Conservation (phyloP, 2,797 vertebrate genomes). For the Chanos chanos region DNA sequence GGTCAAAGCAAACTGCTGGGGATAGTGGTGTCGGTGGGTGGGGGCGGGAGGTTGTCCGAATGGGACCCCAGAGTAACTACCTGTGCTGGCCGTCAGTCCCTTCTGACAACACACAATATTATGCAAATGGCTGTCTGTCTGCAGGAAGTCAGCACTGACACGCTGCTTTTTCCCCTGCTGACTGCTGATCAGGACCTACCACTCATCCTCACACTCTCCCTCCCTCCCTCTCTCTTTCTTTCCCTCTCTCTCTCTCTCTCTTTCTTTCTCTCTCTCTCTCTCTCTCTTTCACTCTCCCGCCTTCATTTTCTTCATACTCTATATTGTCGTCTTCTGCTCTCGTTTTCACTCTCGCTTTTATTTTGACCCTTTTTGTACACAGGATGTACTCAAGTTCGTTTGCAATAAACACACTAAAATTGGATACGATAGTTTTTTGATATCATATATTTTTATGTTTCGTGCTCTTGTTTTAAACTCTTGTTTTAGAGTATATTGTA, state of each 20-base stretch:
- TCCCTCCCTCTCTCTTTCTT: slow-evolving; percentile 15
- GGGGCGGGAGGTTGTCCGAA: neutral
- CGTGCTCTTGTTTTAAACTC: too few relatives aligned
- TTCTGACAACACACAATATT: slow-evolving; percentile 74
- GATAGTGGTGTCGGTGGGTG: neutral
- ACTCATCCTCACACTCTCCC: neutral
- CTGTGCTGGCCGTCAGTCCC: slow-evolving; percentile 60
- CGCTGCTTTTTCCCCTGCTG: neutral
- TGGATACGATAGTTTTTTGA: too few relatives aligned
- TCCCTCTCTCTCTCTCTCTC: slow-evolving; percentile 15
- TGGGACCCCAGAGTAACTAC: slow-evolving; percentile 62
- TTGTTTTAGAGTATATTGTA: too few relatives aligned
- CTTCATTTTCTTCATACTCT: slow-evolving; percentile 10
- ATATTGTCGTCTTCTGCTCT: slow-evolving; percentile 32
- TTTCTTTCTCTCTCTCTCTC: neutral
- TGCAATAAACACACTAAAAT: too few relatives aligned
- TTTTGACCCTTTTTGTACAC: too few relatives aligned
- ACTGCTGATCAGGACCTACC: slow-evolving; percentile 25
- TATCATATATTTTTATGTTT: too few relatives aligned
- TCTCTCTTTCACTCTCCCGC: neutral
- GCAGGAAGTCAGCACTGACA: slow-evolving; percentile 48
- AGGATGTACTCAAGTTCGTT: too few relatives aligned
- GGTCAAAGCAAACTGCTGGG: too few relatives aligned
- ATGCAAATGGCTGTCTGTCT: slow-evolving; percentile 66
- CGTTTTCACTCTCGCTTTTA: neutral